Evolutionary conservation across 2,888 invertebrate species (phyloP), one percentile per base, ranked within the genome.

Genomic region (Apamea epomidion): DNA sequence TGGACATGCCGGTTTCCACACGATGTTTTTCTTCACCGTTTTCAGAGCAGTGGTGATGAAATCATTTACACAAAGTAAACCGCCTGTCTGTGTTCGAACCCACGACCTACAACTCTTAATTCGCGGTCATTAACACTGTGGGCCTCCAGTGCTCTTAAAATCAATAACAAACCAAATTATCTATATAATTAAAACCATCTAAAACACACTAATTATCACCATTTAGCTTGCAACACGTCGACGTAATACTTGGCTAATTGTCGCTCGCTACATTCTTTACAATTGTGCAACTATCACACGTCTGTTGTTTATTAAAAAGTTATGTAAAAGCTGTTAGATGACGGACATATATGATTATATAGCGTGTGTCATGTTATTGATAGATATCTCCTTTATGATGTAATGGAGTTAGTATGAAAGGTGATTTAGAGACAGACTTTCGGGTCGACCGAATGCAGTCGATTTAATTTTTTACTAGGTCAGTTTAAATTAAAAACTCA

Each of bases 321-420:
- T 84, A 80, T 58, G 32, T 81, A 81, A 81, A 83, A 6, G 37
- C 45, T 69, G 25, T 70, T n/a, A 32, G 64, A 58, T 29, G 72
- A 78, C 54, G 62, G 84, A 69, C 8, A 70, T 69, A 71, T 81
- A 77, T 60, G 14, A 62, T 72, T 69, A 84, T 69, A 73, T 32
- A 80, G 71, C 69, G 48, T 76, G 32, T 79, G 58, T 73, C 62
- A 64, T 21, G 42, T 32, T 60, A 82, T 72, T 84, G 84, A 82
- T 82, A 45, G 68, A 84, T 48, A 37, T 45, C 54, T 45, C 62
- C 37, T 72, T 69, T n/a, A 42, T 82, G 37, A 79, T 84, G 80
- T 48, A 82, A 82, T 58, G 29, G 5, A 7, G 14, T 18, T 48
- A 42, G 48, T 42, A 45, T 32, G 71, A 78, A 67, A 83, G 67